Base-by-base conservation (phyloP, 2,113 vertebrate species). In the Cheirogaleus medius region DNA sequence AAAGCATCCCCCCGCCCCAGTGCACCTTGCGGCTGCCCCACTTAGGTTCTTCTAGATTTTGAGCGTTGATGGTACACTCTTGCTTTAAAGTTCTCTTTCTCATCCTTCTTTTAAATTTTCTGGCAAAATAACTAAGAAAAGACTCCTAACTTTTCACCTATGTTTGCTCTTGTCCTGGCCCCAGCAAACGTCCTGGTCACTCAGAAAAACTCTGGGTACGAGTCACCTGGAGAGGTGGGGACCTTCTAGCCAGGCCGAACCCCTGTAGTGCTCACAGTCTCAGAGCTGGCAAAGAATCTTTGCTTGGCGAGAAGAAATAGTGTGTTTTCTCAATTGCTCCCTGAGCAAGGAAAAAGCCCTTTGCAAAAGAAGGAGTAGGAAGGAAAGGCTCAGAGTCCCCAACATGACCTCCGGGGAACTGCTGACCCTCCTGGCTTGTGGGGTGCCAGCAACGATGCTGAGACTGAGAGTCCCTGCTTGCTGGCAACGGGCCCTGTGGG, bases 381-480 rank as follows among this genome's bases (percentile, higher is more conserved):
- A 29, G n/a, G 66, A 14, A 34, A 52, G 17, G 10, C 18, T 39
- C 54, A 3, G n/a, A 29, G 47, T 17, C 17, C 3, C 20, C 34
- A 18, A 18, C 2, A 15, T 44, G 32, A 20, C 27, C 71, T 64
- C 47, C 20, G 0, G 0, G 83, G 71, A 73, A 7, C 42, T 27
- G 18, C 54, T 49, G 32, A 42, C 63, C 11, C 63, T 37, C 0
- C 0, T 6, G 13, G 23, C 73, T 37, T 12, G 0, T 4, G 44
- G n/a, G 56, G 25, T 5, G 8, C 52, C 80, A 37, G 39, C 47
- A 56, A 10, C 27, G 54, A 21, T 44, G 0, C 68, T 8, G 73
- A 34, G 23, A 63, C 44, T 10, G 47, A 52, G 47, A 68, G 5
- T 3, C 60, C 71, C 71, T 66, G 47, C 74, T 69, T 94, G 88